These are phyloP conservation scores for Ochlodes sylvanus DNA, from an alignment of 2,888 invertebrate species.

Conservation along the genomic window DNA sequence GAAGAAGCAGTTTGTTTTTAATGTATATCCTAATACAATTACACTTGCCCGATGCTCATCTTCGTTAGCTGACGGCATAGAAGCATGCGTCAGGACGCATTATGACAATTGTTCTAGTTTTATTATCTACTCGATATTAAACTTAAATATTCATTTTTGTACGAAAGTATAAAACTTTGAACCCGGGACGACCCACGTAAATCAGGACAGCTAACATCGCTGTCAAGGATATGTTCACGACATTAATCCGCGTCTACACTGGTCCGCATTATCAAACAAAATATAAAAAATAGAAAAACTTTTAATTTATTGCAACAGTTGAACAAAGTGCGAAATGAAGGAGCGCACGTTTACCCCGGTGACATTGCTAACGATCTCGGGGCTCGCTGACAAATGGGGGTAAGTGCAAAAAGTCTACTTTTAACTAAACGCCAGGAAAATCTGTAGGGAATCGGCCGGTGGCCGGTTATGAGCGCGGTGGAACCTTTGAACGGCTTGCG, in stretches of 20 bases:
- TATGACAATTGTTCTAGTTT: too few species aligned
- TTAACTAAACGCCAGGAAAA: conserved; percentile 22
- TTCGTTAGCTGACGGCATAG: too few species aligned
- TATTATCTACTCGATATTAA: too few species aligned
- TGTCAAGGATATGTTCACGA: not conserved
- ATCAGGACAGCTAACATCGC: too few species aligned
- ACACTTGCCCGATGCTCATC: too few species aligned
- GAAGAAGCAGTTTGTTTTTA: too few species aligned
- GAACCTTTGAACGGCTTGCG: not conserved
- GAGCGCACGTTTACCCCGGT: conserved; percentile 28
- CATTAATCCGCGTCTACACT: not conserved
- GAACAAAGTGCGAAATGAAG: conserved; percentile 34
- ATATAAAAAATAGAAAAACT: conserved; percentile 11
- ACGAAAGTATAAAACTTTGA: too few species aligned
- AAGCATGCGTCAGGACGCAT: too few species aligned
- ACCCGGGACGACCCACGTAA: too few species aligned
- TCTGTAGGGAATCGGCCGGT: conserved; percentile 1
- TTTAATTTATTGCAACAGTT: conserved; percentile 29
- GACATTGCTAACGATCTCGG: conserved; percentile 32
- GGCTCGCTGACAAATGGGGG: conserved; percentile 24
- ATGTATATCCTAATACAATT: too few species aligned
- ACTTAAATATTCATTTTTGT: too few species aligned
- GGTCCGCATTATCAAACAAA: not conserved
- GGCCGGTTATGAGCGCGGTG: not conserved
- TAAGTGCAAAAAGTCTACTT: conserved; percentile 24